phyloP scores from a whole-genome alignment of 2,113 vertebrate genomes.

The Nothobranchius kuhntae region DNA sequence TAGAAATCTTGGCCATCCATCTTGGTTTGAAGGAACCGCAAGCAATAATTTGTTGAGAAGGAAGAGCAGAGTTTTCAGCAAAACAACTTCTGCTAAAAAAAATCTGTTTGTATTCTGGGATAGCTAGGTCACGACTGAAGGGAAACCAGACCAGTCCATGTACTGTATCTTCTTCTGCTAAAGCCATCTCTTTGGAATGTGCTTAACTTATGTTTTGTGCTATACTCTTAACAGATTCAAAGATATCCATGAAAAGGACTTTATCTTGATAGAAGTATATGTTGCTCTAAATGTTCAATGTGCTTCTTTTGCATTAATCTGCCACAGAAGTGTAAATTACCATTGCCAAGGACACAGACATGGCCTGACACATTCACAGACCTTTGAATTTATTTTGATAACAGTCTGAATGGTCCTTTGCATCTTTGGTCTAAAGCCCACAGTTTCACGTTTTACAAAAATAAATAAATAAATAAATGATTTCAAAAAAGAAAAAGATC shows the following conservation, averaged over 20 bases:
- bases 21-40: not conserved
- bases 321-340: not conserved
- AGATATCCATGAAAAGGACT: not conserved
- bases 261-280: not conserved
- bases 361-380: not conserved
- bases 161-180: not conserved
- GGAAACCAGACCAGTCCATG: not conserved
- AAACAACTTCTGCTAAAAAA: constrained; percentile 1
- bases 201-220: not conserved
- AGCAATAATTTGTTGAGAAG: constrained; percentile 1
- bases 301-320: not conserved
- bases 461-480: not conserved
- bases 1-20: not conserved
- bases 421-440: not conserved
- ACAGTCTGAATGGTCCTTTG: not conserved
- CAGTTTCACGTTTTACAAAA: not conserved
- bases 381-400: not conserved
- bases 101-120: not conserved
- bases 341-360: not conserved
- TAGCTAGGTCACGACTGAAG: not conserved
- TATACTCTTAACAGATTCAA: not conserved
- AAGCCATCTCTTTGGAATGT: not conserved
- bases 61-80: constrained; percentile 1
- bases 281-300: not conserved
- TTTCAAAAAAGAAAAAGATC: not conserved